phyloP scores from a whole-genome alignment of 2,113 vertebrate genomes.

The Cryptomyrus ogoouensis region DNA sequence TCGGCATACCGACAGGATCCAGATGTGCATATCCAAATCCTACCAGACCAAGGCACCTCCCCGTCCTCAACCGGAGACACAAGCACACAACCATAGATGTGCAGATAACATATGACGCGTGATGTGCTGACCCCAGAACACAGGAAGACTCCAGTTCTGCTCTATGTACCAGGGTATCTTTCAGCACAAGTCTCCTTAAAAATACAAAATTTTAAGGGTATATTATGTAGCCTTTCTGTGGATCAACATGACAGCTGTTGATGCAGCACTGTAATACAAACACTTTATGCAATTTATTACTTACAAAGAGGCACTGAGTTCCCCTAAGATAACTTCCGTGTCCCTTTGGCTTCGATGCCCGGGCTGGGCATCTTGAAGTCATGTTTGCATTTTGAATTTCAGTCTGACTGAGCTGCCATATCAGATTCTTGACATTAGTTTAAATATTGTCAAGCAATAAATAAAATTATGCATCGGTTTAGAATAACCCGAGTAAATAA shows the following conservation, averaged over 20 bases:
- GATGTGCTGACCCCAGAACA: not conserved
- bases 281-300: conserved; percentile 17
- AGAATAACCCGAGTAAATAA: conserved; percentile 31
- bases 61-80: not conserved
- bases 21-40: not conserved
- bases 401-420: conserved; percentile 28
- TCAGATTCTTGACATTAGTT: conserved; percentile 31
- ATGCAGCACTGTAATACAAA: not conserved
- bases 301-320: conserved; percentile 3
- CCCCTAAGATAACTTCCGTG: not conserved
- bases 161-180: not conserved
- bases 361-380: not conserved
- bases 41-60: not conserved
- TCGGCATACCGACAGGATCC: not conserved
- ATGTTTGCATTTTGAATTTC: conserved; percentile 18
- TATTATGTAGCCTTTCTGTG: conserved; percentile 8
- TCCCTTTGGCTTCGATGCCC: not conserved
- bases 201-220: not conserved
- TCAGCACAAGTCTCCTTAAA: not conserved
- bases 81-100: not conserved
- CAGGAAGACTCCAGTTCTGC: not conserved
- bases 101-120: not conserved
- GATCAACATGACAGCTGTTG: not conserved
- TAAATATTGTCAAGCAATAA: conserved; percentile 35
- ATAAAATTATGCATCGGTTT: conserved; percentile 28